A percentile compares a stretch with the other conserved stretches of the same genome.
Conservation (phyloP, 2,888 invertebrate genomes). For the Drosophila nr. perissopoda region DNA sequence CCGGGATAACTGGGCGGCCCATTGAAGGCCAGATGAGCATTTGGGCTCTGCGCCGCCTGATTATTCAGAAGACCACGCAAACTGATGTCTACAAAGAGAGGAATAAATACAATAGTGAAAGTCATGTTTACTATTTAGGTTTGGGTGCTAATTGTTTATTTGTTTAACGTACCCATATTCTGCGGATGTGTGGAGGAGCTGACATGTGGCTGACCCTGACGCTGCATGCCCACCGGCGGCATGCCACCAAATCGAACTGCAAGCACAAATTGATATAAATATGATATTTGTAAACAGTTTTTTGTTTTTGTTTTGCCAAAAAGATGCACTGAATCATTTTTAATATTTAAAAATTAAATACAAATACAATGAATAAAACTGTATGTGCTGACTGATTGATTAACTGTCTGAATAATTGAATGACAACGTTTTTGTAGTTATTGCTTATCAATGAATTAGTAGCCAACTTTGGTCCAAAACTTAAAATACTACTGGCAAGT, state of each 20-base stretch:
- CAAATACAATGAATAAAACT: not conserved
- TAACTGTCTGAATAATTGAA: not conserved
- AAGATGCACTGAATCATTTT: not conserved
- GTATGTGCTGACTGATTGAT: not conserved
- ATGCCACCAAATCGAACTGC: conserved; percentile 84
- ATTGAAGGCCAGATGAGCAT: conserved; percentile 84
- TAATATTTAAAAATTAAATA: not conserved
- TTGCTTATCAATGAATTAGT: not conserved
- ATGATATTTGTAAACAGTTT: conserved; percentile 19
- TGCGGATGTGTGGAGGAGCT: conserved; percentile 89
- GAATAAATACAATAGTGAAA: not conserved
- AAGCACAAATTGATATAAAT: conserved; percentile 22
- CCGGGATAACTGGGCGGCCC: conserved; percentile 84
- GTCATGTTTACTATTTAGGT: not conserved
- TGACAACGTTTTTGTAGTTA: not conserved
- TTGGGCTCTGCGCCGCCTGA: conserved; percentile 85
- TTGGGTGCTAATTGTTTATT: not conserved
- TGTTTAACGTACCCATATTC: conserved; percentile 85
- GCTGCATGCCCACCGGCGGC: conserved; percentile 84
- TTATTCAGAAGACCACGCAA: conserved; percentile 85
- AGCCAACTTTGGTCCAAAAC: not conserved
- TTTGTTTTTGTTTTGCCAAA: not conserved
- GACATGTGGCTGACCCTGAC: conserved; percentile 87
- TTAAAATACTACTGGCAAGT: not conserved
- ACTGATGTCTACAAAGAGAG: conserved; percentile 82